Evolutionary conservation across 2,888 invertebrate species (phyloP), one percentile per base, ranked within the genome.

Genomic region (Tribolium freemani): DNA sequence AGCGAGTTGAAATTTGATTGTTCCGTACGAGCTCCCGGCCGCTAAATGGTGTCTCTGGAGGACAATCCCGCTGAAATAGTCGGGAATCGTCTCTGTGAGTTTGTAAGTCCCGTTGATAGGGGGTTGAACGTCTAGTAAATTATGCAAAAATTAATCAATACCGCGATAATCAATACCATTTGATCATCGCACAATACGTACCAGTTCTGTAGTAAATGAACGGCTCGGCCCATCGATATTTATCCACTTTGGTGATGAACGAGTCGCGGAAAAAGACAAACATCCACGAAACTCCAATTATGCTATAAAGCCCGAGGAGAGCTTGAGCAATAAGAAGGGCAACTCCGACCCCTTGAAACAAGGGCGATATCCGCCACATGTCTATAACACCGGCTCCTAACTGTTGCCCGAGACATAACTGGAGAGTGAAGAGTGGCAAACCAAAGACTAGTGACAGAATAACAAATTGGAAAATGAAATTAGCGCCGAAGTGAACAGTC

Each of bases 351-450:
- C 97, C 96, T 88, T 94, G 93, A 84, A 96, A 96, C 79, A 96
- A 91, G 0, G 97, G 97, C 66, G 96, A 96, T 81, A 96, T 96
- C 81, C 91, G 91, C 96, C 96, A 97, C 96, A 96, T 96, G 80
- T 96, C 95, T 72, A 96, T 91, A 0, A 95, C 94, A 0, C 96
- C 96, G 0, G 95, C 91, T 54, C 93, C 92, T 71, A 96, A 87
- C 79, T 95, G 93, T 85, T 96, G 94, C 1, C 97, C 96, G 79
- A 96, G 88, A 78, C 94, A 94, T 85, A 95, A 90, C 86, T 96
- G 94, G 58, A 96, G 89, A 68, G 95, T 94, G 81, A 96, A 91
- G 76, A 96, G 86, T 4, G 97, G 96, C 83, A 96, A 92, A 11
- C 87, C 87, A 69, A 81, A 84, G 5, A 95, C 86, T 76, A 96